Conservation (phyloP, 2,888 invertebrate genomes). For the Ormyrus thymus region DNA sequence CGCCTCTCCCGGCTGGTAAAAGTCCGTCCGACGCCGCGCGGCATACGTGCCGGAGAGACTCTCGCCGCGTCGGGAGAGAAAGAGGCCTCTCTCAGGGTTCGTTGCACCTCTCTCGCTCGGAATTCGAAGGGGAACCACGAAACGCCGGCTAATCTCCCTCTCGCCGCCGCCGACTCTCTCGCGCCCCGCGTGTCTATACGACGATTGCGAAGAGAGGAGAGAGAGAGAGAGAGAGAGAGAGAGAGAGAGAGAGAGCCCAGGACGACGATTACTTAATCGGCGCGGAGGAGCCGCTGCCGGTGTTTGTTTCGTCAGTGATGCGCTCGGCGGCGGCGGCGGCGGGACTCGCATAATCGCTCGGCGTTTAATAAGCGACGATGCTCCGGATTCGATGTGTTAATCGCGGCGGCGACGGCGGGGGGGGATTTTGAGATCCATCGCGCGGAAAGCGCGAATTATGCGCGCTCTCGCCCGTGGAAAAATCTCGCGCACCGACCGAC, state of each 20-base stretch:
- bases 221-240: constrained; percentile 9
- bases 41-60: constrained; percentile 1
- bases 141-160: constrained; percentile 9
- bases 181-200: constrained; percentile 4
- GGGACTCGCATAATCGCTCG: constrained; percentile 22
- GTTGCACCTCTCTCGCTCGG: not conserved
- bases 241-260: constrained; percentile 6
- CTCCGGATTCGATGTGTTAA: constrained; percentile 45
- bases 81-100: not conserved
- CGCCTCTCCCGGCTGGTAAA: constrained; percentile 15
- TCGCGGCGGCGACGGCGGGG: not conserved
- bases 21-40: constrained; percentile 23
- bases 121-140: constrained; percentile 9
- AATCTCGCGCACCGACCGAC: too few relatives aligned
- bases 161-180: too few relatives aligned
- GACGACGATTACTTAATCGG: constrained; percentile 36
- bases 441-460: not conserved
- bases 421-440: not conserved
- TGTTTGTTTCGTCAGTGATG: constrained; percentile 33
- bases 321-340: not conserved
- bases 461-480: not conserved
- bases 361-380: constrained; percentile 47
- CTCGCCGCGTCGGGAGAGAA: too few relatives aligned
- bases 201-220: constrained; percentile 24
- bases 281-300: constrained; percentile 8